phyloP scores from a whole-genome alignment of 2,113 vertebrate species.

The Camarhynchus parvulus region DNA sequence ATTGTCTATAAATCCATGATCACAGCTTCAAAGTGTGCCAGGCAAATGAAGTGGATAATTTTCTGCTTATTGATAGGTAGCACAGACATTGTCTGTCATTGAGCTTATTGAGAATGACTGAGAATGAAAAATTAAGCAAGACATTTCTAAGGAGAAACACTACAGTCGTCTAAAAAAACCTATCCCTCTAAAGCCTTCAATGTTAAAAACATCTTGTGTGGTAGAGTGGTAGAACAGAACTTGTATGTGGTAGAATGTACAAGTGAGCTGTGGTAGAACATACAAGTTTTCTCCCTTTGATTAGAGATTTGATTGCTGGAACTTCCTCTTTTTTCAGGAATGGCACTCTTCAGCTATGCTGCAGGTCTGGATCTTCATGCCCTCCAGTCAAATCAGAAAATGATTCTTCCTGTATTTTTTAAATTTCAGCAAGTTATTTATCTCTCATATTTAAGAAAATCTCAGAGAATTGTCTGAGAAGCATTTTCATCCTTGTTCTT shows the following conservation, averaged over 20 bases:
- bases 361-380: background rate
- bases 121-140: background rate
- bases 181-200: background rate
- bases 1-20: background rate
- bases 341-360: accelerated
- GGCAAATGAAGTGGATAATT: background rate
- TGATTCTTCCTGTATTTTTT: background rate
- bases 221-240: background rate
- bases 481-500: background rate
- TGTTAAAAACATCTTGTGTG: background rate
- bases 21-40: background rate
- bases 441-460: background rate
- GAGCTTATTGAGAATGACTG: accelerated
- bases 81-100: background rate
- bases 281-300: background rate
- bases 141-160: background rate
- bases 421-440: background rate
- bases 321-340: background rate
- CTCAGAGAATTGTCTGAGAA: background rate
- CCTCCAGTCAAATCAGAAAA: background rate
- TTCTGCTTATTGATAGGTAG: background rate
- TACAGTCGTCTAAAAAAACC: background rate
- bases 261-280: background rate
- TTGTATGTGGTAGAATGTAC: background rate
- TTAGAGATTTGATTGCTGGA: background rate